A percentile compares a stretch with the other conserved stretches of the same genome.
Conservation (phyloP, 2,113 vertebrate species). For the Sturnira hondurensis region DNA sequence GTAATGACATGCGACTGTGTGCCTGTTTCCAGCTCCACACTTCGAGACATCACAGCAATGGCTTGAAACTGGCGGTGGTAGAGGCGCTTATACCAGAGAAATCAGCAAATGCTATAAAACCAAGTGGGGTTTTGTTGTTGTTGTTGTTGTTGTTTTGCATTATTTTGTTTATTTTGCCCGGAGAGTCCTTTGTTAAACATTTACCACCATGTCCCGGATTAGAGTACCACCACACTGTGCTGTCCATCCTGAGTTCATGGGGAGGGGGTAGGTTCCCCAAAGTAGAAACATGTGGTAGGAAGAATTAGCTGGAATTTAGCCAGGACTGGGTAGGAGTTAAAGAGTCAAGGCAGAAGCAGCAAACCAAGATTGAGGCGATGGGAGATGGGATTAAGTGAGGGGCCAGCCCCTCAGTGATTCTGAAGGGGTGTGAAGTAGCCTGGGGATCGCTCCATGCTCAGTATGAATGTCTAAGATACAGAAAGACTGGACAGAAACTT, state of each 20-base stretch:
- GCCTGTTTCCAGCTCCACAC: not conserved
- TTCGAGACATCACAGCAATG: not conserved
- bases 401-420: not conserved
- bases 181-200: not conserved
- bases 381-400: not conserved
- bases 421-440: not conserved
- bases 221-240: not conserved
- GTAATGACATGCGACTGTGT: not conserved
- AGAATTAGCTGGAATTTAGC: not conserved
- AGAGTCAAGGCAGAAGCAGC: not conserved
- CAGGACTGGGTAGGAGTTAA: not conserved
- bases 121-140: not conserved
- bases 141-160: not conserved
- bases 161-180: not conserved
- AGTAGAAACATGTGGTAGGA: not conserved
- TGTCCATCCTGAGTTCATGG: not conserved
- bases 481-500: not conserved
- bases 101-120: not conserved
- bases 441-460: not conserved
- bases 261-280: not conserved
- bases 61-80: not conserved
- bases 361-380: not conserved
- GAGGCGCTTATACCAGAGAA: not conserved
- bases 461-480: not conserved
- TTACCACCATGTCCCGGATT: not conserved